Conservation (phyloP, 2,888 invertebrate species). For the Ophion slaviceki region DNA sequence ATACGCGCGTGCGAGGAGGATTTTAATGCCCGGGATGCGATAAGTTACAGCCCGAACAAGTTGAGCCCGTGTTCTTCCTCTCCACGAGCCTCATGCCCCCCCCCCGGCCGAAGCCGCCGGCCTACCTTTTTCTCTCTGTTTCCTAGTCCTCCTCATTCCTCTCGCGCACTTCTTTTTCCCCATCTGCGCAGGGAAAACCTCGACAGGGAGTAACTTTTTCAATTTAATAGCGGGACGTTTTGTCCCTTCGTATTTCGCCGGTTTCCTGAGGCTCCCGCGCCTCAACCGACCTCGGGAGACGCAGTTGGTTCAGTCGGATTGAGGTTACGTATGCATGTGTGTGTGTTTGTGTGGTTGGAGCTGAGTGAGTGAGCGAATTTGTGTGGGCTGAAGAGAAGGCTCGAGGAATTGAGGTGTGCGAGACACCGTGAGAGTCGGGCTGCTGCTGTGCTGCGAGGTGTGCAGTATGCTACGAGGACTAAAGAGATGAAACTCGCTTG, state of each 20-base stretch:
- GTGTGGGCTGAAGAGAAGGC: conserved; percentile 19
- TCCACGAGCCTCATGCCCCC: conserved; percentile 9
- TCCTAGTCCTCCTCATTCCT: not conserved
- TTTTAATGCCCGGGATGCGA: conserved; percentile 56
- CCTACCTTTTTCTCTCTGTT: not conserved
- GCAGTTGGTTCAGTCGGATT: not conserved
- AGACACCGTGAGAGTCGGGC: not conserved
- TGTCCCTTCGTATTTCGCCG: conserved; percentile 55
- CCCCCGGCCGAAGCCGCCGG: not conserved
- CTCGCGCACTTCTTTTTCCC: not conserved
- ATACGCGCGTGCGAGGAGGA: conserved; percentile 50
- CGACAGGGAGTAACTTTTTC: conserved; percentile 67
- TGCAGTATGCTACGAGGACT: conserved; percentile 25
- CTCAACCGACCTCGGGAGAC: not conserved
- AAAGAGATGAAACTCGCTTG: conserved; percentile 12
- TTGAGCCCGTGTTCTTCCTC: conserved; percentile 37
- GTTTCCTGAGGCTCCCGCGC: not conserved
- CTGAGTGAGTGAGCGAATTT: not conserved
- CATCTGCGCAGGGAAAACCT: conserved; percentile 53
- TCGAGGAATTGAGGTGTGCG: conserved; percentile 40
- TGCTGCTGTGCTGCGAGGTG: not conserved
- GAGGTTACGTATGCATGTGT: not conserved
- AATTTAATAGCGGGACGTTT: conserved; percentile 68
- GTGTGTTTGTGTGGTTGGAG: not conserved
- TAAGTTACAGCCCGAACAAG: conserved; percentile 62